Base-by-base conservation (phyloP, 2,888 invertebrate genomes). In the Megamerina dolium region DNA sequence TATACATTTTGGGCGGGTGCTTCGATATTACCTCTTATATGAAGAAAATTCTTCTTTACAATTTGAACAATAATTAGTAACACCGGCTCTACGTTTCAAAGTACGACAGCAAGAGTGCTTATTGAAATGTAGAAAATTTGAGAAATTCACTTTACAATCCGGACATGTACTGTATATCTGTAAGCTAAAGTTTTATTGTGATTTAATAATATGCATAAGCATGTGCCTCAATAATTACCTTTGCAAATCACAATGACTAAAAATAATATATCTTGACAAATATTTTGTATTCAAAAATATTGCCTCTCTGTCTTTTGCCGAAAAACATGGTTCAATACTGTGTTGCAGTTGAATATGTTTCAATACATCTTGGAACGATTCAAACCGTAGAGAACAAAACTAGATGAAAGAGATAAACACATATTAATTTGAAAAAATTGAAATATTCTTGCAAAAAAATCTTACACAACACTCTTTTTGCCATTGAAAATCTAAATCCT, bases 21-120 rank as follows among this genome's bases (percentile, higher is more conserved):
- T n/a, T n/a, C n/a, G n/a, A n/a, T n/a, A n/a, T 37, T 40, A 64
- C 69, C 69, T 64, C 48, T 66, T 68, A 53, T 66, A 63, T 2
- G 69, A 68, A 12, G 55, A 58, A 47, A 70, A 70, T 37, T 58
- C 53, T 23, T 58, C 37, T 4, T 53, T 52, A 30, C 69, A 69
- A 43, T 55, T 45, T 29, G 53, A 46, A n/a, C 69, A 69, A 37
- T 56, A 61, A 12, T 57, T 48, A 3, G 49, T 50, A 0, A 53
- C 46, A 2, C 66, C 62, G 4, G 56, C 52, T 14, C 55, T 58
- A 14, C 56, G 50, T 37, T 55, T 64, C 2, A 58, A 51, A 27
- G 54, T 56, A 23, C 56, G 58, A 12, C 62, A 64, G 20, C 69
- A 69, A 0, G 65, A 66, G 47, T 69, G 69, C 43, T 70, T 69